Percentiles rank a stretch among this genome's conserved stretches.
Evolutionary conservation across 2,888 invertebrate species (phyloP).

Genomic region (Torymus auratus): DNA sequence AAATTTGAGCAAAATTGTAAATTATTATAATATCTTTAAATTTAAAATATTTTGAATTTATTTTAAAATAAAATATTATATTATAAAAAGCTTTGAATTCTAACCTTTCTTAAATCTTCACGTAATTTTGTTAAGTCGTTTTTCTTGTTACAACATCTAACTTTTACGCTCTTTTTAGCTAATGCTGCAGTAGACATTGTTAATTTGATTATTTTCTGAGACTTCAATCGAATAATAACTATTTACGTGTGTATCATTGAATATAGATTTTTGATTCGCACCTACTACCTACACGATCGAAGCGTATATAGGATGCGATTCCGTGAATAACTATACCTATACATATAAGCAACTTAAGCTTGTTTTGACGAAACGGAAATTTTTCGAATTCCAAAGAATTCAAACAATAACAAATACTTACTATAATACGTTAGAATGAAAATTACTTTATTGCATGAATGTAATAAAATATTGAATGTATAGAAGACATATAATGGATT

Average conservation of each 20-base stretch:
- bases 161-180: slow-evolving; percentile 48
- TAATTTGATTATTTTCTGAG: not conserved
- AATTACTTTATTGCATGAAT: not conserved
- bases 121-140: slow-evolving; percentile 51
- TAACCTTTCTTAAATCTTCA: slow-evolving; percentile 56
- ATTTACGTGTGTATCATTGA: not conserved
- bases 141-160: slow-evolving; percentile 42
- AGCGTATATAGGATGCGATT: not conserved
- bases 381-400: not conserved
- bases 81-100: slow-evolving; percentile 12
- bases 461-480: slow-evolving; percentile 7
- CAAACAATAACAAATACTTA: slow-evolving; percentile 5
- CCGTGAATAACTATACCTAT: not conserved
- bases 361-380: not conserved
- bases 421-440: not conserved
- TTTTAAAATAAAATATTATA: not conserved
- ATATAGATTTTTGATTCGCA: not conserved
- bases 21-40: not conserved
- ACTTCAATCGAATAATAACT: not conserved
- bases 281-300: too few relatives aligned
- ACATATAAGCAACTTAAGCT: not conserved
- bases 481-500: not conserved
- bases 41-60: not conserved
- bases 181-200: slow-evolving; percentile 42
- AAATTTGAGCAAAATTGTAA: not conserved